Conservation (phyloP, 2,888 invertebrate species). For the Lithophane leautieri region DNA sequence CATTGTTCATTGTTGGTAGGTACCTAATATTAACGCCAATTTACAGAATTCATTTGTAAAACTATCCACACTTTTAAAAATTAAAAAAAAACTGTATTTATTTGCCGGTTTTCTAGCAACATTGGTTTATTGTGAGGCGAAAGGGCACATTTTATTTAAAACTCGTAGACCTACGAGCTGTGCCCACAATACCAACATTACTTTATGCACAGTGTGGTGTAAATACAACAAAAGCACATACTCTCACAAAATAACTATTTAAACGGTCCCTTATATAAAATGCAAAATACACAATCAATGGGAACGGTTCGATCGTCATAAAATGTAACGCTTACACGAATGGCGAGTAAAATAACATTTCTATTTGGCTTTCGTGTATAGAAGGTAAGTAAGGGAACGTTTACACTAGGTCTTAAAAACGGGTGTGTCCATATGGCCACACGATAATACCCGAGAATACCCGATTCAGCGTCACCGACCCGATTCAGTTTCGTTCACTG, state of each 20-base stretch:
- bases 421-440: too few relatives aligned
- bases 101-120: neutral
- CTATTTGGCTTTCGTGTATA: constrained; percentile 44
- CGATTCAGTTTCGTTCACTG: too few relatives aligned
- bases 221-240: constrained; percentile 16
- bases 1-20: neutral
- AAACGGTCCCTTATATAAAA: constrained; percentile 37
- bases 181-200: neutral
- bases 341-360: constrained; percentile 46
- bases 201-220: neutral
- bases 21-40: neutral
- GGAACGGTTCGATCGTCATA: constrained; percentile 49
- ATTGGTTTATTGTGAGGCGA: neutral
- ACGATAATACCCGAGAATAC: too few relatives aligned
- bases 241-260: constrained; percentile 37
- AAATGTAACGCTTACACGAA: constrained; percentile 50
- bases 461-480: too few relatives aligned
- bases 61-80: neutral
- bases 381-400: constrained; percentile 17
- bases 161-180: neutral
- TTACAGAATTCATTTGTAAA: neutral
- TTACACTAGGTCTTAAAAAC: constrained; percentile 1
- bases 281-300: constrained; percentile 50
- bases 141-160: too few relatives aligned
- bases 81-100: neutral